These are phyloP conservation scores for Amphiprion clarkii DNA, from an alignment of 2,797 vertebrate species.

Conservation along the genomic window DNA sequence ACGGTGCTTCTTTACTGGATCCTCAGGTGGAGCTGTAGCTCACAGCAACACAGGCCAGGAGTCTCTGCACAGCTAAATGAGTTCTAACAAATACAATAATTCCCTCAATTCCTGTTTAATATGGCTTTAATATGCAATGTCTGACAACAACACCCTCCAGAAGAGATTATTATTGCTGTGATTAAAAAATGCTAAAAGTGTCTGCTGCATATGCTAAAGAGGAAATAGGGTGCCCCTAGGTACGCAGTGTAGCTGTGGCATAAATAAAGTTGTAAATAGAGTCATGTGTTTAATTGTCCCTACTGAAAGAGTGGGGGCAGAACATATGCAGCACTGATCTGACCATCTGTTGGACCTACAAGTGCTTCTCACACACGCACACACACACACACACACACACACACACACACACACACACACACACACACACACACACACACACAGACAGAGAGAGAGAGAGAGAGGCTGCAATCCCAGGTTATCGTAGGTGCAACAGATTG, in stretches of 20 bases:
- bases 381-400: too few species aligned
- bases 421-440: neutral
- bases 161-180: constrained; percentile 22
- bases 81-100: neutral
- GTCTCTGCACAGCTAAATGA: constrained; percentile 1
- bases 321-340: constrained; percentile 67
- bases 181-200: constrained; percentile 12
- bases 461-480: neutral
- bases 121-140: constrained; percentile 28
- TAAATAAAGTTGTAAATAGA: constrained; percentile 42
- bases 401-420: too few species aligned
- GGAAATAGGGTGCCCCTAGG: constrained; percentile 10
- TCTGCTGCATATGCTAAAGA: constrained; percentile 12
- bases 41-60: neutral
- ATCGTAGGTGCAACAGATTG: constrained; percentile 50
- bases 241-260: constrained; percentile 1
- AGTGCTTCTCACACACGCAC: neutral
- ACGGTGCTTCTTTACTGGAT: neutral
- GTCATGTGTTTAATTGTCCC: constrained; percentile 45
- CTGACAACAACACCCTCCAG: constrained; percentile 24
- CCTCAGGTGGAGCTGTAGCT: neutral
- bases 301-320: constrained; percentile 26
- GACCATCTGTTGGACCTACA: constrained; percentile 62
- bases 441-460: neutral
- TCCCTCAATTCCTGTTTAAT: constrained; percentile 6